Evolutionary conservation across 2,113 vertebrate genomes (phyloP).

Genomic region (Ochotona princeps): DNA sequence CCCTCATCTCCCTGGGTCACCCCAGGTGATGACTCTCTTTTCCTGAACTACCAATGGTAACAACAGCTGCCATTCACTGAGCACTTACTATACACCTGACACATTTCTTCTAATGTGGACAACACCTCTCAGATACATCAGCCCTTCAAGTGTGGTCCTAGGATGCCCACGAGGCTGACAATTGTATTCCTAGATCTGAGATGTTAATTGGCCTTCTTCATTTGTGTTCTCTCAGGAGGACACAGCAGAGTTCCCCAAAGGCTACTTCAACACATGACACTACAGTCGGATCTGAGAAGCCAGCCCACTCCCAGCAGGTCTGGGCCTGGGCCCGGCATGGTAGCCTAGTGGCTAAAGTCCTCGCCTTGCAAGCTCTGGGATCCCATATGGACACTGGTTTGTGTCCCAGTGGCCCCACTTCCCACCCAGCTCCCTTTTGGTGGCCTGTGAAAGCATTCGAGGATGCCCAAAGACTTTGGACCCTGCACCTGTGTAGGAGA

Average conservation of each 20-base stretch:
- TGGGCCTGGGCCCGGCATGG: not conserved
- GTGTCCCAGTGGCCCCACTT: too few relatives aligned
- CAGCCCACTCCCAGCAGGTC: not conserved
- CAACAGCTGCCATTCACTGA: not conserved
- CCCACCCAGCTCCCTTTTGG: too few relatives aligned
- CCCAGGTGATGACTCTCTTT: not conserved
- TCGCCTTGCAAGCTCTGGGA: too few relatives aligned
- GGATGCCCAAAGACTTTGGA: too few relatives aligned
- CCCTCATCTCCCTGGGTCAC: not conserved
- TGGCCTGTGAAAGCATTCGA: too few relatives aligned
- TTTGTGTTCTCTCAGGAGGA: not conserved
- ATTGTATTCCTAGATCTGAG: not conserved
- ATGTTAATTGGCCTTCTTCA: not conserved
- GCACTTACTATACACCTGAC: not conserved
- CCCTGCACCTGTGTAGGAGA: too few relatives aligned
- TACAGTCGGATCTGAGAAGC: not conserved
- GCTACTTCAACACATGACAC: not conserved
- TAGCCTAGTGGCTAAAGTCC: too few relatives aligned
- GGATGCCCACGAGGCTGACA: not conserved
- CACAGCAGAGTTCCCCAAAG: constrained; percentile 23
- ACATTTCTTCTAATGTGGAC: not conserved
- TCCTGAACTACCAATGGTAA: not conserved
- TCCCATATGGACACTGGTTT: too few relatives aligned
- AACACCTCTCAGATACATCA: not conserved
- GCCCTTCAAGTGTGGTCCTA: constrained; percentile 60